Evolutionary conservation across 2,888 invertebrate species (phyloP).

Genomic region (Drosophila bunnanda): DNA sequence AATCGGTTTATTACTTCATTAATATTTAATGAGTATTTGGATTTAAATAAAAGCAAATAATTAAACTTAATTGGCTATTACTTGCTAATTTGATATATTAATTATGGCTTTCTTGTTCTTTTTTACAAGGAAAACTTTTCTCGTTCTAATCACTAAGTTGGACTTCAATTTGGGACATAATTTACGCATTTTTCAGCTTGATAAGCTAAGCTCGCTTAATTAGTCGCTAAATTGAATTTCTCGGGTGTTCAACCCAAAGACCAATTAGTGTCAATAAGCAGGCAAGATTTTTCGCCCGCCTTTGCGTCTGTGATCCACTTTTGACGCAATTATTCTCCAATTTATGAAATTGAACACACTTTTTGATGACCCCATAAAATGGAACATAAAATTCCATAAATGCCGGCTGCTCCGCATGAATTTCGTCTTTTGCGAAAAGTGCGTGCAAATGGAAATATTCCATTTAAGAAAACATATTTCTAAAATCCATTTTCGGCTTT

Average conservation of each 20-base stretch:
- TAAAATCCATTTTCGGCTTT: conserved; percentile 37
- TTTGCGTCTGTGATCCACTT: conserved; percentile 18
- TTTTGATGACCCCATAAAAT: conserved; percentile 62
- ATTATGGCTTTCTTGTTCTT: not conserved
- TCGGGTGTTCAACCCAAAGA: conserved; percentile 32
- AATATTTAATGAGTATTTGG: not conserved
- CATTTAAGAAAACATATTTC: conserved; percentile 56
- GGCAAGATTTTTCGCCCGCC: conserved; percentile 32
- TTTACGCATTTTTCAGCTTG: conserved; percentile 21
- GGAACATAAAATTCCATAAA: conserved; percentile 66
- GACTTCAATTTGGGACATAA: conserved; percentile 6
- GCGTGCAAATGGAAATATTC: conserved; percentile 60
- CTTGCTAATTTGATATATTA: not conserved
- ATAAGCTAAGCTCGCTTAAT: conserved; percentile 29
- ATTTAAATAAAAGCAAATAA: not conserved
- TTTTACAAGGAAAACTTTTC: not conserved
- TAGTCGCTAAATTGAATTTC: conserved; percentile 35
- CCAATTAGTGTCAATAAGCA: conserved; percentile 43
- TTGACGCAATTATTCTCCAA: conserved; percentile 67
- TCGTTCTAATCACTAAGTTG: not conserved
- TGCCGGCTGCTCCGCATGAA: conserved; percentile 36
- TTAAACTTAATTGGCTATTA: not conserved
- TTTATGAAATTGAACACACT: conserved; percentile 72
- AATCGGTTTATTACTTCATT: not conserved
- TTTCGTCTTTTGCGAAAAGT: conserved; percentile 7